Evolutionary conservation across 37 sponge, comb jelly and placozoan genomes (phyloP), one percentile per base, ranked within the genome.

Genomic region (Mnemiopsis leidyi): DNA sequence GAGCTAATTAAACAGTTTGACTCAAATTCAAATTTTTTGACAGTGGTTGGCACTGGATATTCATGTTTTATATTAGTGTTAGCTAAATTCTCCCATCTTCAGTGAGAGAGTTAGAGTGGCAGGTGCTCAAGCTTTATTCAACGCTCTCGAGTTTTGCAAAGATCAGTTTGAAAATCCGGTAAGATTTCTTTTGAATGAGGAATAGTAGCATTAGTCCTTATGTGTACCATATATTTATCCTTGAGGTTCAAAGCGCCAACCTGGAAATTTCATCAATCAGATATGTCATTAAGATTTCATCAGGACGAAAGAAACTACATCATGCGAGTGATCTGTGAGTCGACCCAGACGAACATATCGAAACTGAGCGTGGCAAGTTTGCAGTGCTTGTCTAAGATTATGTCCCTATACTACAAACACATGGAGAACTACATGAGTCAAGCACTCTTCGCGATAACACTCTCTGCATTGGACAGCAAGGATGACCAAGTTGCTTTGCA

Each of bases 391-490:
- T 98, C 97, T 73, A 96, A 95, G 90, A 95, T 97, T 38, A 95
- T 99, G 97, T 93, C 95, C 40, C 94, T 99, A 36, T 99, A 97
- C 92, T 99, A 99, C 77, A 95, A 95, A 69, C 95, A 96, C 95
- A 99, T 99, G 99, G 98, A 99, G 94, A 69, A 92, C 29, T 99
- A 99, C 95, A 99, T 99, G 99, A 97, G 98, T 33, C 97, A 97
- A 69, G 99, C 99, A 32, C 93, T 99, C 28, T 99, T 99, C 88
- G 97, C 98, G 48, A 99, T 99, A 79, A 96, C 99, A n/a, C 93
- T 97, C 25, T 95, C 94, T n/a, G 97, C 99, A 20, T 96, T 99
- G 95, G 96, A 97, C 79, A 94, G 94, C 1, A 37, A 83, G 0
- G 61, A 68, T 25, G 97, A 99, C 71, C 95, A 95, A 0, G 93